Percentiles rank a stretch among this genome's conserved stretches.
Conservation (phyloP, 2,888 invertebrate genomes). For the Oxycera nigricornis region DNA sequence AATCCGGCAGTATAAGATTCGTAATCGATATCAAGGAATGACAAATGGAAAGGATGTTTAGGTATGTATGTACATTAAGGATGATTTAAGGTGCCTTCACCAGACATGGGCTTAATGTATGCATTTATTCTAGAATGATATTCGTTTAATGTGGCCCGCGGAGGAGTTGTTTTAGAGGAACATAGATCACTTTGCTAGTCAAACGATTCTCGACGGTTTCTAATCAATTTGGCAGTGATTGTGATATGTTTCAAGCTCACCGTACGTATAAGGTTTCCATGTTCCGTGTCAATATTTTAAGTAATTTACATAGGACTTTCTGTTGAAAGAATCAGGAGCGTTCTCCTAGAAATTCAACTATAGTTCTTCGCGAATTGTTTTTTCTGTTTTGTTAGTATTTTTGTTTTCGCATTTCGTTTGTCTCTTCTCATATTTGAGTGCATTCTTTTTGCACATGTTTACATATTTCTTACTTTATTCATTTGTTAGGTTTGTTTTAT, state of each 20-base stretch:
- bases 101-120: constrained; percentile 11
- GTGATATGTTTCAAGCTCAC: too few species aligned
- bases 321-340: not conserved
- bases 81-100: constrained; percentile 32
- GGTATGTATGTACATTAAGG: not conserved
- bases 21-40: constrained; percentile 16
- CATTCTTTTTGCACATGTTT: constrained; percentile 57
- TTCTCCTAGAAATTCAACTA: not conserved
- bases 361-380: constrained; percentile 38
- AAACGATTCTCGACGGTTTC: constrained; percentile 36
- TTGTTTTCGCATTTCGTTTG: too few species aligned
- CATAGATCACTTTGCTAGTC: constrained; percentile 44
- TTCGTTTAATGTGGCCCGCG: constrained; percentile 51
- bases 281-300: constrained; percentile 39
- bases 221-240: constrained; percentile 45
- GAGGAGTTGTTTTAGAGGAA: constrained; percentile 53
- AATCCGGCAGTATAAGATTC: constrained; percentile 25
- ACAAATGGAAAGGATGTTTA: not conserved
- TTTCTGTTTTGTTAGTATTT: constrained; percentile 48
- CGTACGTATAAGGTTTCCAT: constrained; percentile 38
- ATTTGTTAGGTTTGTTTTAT: constrained; percentile 43
- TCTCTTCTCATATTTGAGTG: constrained; percentile 41
- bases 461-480: constrained; percentile 47
- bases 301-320: constrained; percentile 31
- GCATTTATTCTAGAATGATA: not conserved